Base-by-base conservation (phyloP, 2,888 invertebrate species). In the Heliothis peltigera region DNA sequence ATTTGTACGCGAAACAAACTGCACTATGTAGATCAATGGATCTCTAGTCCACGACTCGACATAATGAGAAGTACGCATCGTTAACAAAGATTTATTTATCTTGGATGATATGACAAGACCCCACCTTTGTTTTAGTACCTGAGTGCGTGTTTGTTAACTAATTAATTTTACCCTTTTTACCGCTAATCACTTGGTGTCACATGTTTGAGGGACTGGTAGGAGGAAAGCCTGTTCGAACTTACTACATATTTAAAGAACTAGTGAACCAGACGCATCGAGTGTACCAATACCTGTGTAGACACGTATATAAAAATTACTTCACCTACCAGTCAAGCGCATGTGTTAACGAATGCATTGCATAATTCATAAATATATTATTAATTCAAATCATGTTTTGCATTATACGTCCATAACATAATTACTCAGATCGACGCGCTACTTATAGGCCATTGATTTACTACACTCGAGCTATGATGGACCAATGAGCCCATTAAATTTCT, bases 361-460 rank as follows among this genome's bases (percentile, higher is more conserved):
- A 83, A 85, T 83, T 77, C 78, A 81, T 84, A 32, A 32, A 32
- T 32, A 83, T 83, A 79, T 83, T 83, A 83, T 82, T 78, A 80
- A 87, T 83, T 83, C 84, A 76, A 82, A 82, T 52, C 63, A 72
- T 75, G 76, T 71, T 78, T 78, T 75, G 67, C 80, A 82, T 85
- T 82, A 79, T 77, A 84, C 79, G 77, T 78, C 71, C 77, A 81
- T 64, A 71, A 78, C 73, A 79, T 84, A 85, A 85, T 84, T 83
- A 79, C 74, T 77, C 66, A 70, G 77, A 75, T 78, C 75, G 84
- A 84, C 75, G 84, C 83, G 77, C 67, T 71, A 65, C 62, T 80
- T 75, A 67, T 48, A 57, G 46, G 42, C 63, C 69, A 80, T 70
- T 77, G 70, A 80, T 61, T 78, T 63, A 69, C 62, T 53, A 62